Evolutionary conservation across 2,113 vertebrate genomes (phyloP), one percentile per base, ranked within the genome.

Genomic region (Aix galericulata): DNA sequence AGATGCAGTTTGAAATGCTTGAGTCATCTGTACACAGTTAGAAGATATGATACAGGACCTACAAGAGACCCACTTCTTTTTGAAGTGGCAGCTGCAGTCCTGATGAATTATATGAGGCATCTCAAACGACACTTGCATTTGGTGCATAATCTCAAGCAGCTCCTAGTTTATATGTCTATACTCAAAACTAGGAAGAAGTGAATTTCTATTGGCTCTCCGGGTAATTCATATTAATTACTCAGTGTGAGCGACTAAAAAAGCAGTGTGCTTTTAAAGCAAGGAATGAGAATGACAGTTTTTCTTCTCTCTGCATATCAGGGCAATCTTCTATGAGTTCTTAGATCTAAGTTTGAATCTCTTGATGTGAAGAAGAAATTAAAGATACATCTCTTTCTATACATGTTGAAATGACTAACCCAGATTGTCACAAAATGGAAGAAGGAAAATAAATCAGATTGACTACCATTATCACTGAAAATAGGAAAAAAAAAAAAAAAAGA

Each of bases 81-180:
- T 94, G 58, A 96, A 93, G 90, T 76, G 34, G 58, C 75, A 94
- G 78, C 85, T 94, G 84, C 42, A 69, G 15, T 68, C 87, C 66
- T 89, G 60, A 82, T 89, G 73, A 94, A 32, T 79, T 71, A 25
- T 31, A 59, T 63, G 84, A 92, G 29, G 60, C 58, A 88, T 85
- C 92, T 85, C 21, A 73, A 82, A 60, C 36, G 71, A 64, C 17
- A 89, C n/a, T 53, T 53, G 48, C 38, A 76, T 17, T 58, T 89
- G 67, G 67, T 88, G 11, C n/a, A 8, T 77, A 82, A 80, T 73
- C 79, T 91, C 78, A 27, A 89, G 25, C 42, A 82, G 48, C 13
- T 73, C n/a, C 48, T 66, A 62, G 15, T 4, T 91, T 89, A 68
- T 64, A 89, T 86, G 75, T 84, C 86, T 89, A 88, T 40, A 64